Conservation (phyloP, 2,888 invertebrate species). For the Trichopoda pennipes region DNA sequence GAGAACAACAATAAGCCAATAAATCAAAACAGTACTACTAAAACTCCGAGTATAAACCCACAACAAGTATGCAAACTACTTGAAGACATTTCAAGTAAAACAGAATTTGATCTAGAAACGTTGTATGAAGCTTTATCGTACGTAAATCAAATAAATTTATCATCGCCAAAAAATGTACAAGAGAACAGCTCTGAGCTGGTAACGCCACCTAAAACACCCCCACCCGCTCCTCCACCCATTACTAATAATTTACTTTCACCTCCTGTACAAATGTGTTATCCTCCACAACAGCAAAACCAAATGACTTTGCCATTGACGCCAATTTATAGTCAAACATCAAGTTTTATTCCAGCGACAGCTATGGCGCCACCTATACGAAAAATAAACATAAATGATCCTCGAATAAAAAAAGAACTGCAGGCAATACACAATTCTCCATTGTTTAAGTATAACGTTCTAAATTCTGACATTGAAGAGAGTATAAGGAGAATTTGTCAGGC, state of each 20-base stretch:
- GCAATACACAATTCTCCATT: constrained; percentile 52
- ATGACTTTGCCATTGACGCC: not conserved
- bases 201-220: not conserved
- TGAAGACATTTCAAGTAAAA: constrained; percentile 18
- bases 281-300: not conserved
- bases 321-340: not conserved
- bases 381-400: constrained; percentile 68
- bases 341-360: not conserved
- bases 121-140: constrained; percentile 11
- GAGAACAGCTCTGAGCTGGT: not conserved
- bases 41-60: not conserved
- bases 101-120: constrained; percentile 23
- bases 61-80: constrained; percentile 32
- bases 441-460: constrained; percentile 3
- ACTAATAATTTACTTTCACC: not conserved
- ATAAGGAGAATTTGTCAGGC: constrained; percentile 34
- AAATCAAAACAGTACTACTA: not conserved
- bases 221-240: constrained; percentile 24
- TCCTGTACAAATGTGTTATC: not conserved
- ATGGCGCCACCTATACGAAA: constrained; percentile 17
- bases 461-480: constrained; percentile 7
- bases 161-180: not conserved
- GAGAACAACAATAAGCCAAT: not conserved
- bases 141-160: not conserved
- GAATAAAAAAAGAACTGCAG: constrained; percentile 62